Conservation (phyloP, 2,888 invertebrate genomes). For the Brachylomia viminalis region DNA sequence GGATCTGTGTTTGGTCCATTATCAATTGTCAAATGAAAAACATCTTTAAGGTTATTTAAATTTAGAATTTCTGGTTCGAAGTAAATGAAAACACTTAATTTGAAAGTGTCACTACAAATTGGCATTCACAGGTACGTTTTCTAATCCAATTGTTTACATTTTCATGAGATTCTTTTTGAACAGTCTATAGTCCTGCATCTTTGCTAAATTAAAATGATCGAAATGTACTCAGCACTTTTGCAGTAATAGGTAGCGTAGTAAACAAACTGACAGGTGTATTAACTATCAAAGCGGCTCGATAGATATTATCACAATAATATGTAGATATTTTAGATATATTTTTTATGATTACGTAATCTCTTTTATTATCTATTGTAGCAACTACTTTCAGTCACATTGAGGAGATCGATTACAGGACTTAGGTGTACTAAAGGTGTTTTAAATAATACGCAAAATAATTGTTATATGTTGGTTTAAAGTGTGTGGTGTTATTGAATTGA, state of each 20-base stretch:
- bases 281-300: not conserved
- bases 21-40: too few relatives aligned
- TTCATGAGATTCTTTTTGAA: too few relatives aligned
- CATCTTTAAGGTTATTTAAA: too few relatives aligned
- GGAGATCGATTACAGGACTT: not conserved
- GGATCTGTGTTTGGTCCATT: too few relatives aligned
- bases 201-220: too few relatives aligned
- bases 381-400: not conserved
- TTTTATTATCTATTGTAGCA: slow-evolving; percentile 5
- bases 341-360: slow-evolving; percentile 20
- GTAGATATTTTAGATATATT: slow-evolving; percentile 5
- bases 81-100: too few relatives aligned
- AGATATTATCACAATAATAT: slow-evolving; percentile 2
- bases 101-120: too few relatives aligned
- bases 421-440: not conserved
- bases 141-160: too few relatives aligned
- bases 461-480: not conserved
- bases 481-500: not conserved
- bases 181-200: too few relatives aligned
- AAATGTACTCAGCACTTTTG: too few relatives aligned
- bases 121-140: too few relatives aligned
- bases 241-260: not conserved
- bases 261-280: not conserved
- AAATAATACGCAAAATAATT: slow-evolving; percentile 11
- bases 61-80: too few relatives aligned